Percentiles rank a stretch among this genome's conserved stretches.
phyloP scores from a whole-genome alignment of 1,140 invertebrate species.

The Solen grandis region DNA sequence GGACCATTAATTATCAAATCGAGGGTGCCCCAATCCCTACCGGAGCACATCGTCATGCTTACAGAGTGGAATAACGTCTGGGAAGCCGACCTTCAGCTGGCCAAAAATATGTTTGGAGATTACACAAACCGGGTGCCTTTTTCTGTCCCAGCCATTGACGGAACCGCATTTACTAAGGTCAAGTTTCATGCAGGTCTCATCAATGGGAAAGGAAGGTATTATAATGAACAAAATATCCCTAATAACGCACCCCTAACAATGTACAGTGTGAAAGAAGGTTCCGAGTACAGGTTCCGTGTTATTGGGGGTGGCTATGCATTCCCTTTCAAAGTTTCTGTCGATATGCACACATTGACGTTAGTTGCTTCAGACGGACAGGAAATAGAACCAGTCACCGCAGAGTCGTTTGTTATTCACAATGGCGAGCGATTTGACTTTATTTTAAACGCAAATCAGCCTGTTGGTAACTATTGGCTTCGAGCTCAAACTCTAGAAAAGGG shows the following conservation, averaged over 20 bases:
- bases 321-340: conserved; percentile 85
- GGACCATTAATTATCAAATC: conserved; percentile 62
- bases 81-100: conserved; percentile 28
- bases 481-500: conserved; percentile 87
- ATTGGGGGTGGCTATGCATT: conserved; percentile 48
- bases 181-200: conserved; percentile 55
- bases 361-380: conserved; percentile 91
- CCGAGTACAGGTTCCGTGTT: conserved; percentile 62
- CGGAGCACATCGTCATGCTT: conserved; percentile 56
- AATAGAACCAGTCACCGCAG: conserved; percentile 85
- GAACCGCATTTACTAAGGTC: not conserved
- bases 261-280: conserved; percentile 56
- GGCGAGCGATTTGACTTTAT: conserved; percentile 94
- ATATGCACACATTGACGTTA: conserved; percentile 89
- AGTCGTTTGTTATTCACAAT: conserved; percentile 59
- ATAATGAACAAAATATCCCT: conserved; percentile 24
- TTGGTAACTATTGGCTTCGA: conserved; percentile 91
- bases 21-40: conserved; percentile 3
- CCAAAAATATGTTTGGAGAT: not conserved
- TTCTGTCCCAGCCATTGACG: not conserved
- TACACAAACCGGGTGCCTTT: not conserved
- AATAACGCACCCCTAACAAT: conserved; percentile 61
- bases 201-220: conserved; percentile 64
- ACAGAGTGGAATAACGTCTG: conserved; percentile 71
- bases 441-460: conserved; percentile 86